Evolutionary conservation across 1,140 invertebrate genomes (phyloP).

Genomic region (Octopus sinensis): DNA sequence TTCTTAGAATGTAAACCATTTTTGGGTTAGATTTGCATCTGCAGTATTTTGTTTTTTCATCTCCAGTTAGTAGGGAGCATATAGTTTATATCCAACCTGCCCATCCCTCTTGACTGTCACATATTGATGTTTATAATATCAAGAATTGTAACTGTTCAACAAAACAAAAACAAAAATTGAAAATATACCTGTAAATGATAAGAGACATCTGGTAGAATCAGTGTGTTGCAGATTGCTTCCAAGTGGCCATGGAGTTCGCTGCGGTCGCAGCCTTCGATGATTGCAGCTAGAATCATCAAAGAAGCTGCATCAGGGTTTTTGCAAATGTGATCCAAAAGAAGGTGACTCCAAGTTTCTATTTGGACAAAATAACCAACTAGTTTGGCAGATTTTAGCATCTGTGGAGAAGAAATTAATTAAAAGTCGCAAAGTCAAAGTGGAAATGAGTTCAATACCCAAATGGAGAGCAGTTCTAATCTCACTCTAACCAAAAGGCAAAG

Average conservation of each 20-base stretch:
- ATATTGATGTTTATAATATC: no score
- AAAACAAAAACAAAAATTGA: background rate
- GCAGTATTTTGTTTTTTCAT: no score
- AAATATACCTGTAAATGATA: background rate
- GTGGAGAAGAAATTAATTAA: slow-evolving; percentile 17
- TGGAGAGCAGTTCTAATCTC: background rate
- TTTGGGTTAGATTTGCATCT: no score
- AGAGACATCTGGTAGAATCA: slow-evolving; percentile 36
- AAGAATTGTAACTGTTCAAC: no score
- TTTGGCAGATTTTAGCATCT: slow-evolving; percentile 64
- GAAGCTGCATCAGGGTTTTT: slow-evolving; percentile 37
- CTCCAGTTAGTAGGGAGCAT: no score
- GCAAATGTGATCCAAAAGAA: slow-evolving; percentile 41
- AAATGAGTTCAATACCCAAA: background rate
- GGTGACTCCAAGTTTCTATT: slow-evolving; percentile 51
- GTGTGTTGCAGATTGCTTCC: slow-evolving; percentile 32
- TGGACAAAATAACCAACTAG: slow-evolving; percentile 72
- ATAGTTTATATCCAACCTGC: no score
- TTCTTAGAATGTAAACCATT: no score
- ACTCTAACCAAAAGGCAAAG: background rate
- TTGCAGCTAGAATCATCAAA: slow-evolving; percentile 47
- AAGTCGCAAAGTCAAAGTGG: no score
- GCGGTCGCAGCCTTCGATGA: slow-evolving; percentile 41
- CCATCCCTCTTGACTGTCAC: no score
- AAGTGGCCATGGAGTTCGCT: slow-evolving; percentile 37